phyloP scores from a whole-genome alignment of 2,888 invertebrate genomes.

The Auanema freiburgensis region DNA sequence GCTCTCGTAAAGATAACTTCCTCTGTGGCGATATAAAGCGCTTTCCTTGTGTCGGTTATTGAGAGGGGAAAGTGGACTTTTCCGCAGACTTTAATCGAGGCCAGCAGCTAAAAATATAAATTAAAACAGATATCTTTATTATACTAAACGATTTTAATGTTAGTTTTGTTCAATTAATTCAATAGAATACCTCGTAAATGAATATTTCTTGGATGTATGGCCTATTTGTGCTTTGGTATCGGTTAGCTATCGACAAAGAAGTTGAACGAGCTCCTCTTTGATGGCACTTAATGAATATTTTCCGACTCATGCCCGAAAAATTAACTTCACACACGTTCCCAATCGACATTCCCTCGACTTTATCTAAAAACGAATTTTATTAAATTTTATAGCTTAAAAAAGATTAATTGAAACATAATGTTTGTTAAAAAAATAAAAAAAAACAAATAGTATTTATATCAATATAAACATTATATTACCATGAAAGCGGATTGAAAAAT shows the following conservation, averaged over 20 bases:
- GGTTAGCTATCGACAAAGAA: conserved; percentile 20
- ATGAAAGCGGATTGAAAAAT: conserved; percentile 22
- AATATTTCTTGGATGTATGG: conserved; percentile 21
- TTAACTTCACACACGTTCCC: conserved; percentile 23
- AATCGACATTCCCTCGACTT: conserved; percentile 24
- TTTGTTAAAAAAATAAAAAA: conserved; percentile 24
- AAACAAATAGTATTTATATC: conserved; percentile 18
- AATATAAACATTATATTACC: conserved; percentile 27
- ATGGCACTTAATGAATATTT: conserved; percentile 22
- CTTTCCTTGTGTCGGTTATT: conserved; percentile 20
- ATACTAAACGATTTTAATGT: conserved; percentile 21
- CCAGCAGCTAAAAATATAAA: conserved; percentile 22
- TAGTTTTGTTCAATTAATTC: conserved; percentile 25
- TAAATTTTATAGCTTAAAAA: conserved; percentile 23
- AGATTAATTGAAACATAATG: conserved; percentile 25
- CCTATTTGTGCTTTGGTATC: conserved; percentile 20
- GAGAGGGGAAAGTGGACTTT: conserved; percentile 22
- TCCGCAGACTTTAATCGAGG: conserved; percentile 24
- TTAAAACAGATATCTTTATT: conserved; percentile 7
- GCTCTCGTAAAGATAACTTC: conserved; percentile 23
- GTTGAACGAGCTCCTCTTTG: conserved; percentile 20
- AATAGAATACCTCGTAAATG: conserved; percentile 24
- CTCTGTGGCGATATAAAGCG: conserved; percentile 20
- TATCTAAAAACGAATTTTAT: conserved; percentile 27
- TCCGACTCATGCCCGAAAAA: conserved; percentile 21